phyloP scores from a whole-genome alignment of 2,797 vertebrate genomes.

The Cossypha niveicapilla region DNA sequence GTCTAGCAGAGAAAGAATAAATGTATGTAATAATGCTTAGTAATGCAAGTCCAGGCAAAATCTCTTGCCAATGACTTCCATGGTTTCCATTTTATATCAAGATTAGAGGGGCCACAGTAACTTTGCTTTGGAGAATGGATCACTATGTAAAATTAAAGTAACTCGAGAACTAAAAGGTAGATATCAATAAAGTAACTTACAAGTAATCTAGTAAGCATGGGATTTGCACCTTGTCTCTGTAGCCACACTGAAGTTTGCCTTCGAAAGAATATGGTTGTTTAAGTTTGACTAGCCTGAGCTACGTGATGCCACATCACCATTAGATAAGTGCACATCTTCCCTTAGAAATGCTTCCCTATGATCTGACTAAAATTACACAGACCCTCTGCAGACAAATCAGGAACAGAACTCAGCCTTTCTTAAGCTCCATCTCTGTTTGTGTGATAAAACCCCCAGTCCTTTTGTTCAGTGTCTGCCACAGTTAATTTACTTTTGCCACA shows the following conservation, averaged over 20 bases:
- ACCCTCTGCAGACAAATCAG: background rate
- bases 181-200: background rate
- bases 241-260: background rate
- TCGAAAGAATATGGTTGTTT: background rate
- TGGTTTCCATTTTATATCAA: background rate
- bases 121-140: background rate
- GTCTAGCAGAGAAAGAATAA: background rate
- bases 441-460: rapidly evolving
- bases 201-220: background rate
- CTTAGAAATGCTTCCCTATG: background rate
- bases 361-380: background rate
- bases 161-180: background rate
- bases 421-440: background rate
- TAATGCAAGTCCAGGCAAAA: background rate
- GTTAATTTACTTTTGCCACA: background rate
- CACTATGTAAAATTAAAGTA: background rate
- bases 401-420: background rate
- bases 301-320: background rate
- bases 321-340: background rate
- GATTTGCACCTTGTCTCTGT: background rate
- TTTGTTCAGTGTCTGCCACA: background rate
- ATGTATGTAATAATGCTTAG: background rate
- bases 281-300: background rate
- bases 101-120: background rate
- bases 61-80: background rate